These are phyloP conservation scores for Furnarius figulus DNA, from an alignment of 2,113 vertebrate species.

Conservation along the genomic window DNA sequence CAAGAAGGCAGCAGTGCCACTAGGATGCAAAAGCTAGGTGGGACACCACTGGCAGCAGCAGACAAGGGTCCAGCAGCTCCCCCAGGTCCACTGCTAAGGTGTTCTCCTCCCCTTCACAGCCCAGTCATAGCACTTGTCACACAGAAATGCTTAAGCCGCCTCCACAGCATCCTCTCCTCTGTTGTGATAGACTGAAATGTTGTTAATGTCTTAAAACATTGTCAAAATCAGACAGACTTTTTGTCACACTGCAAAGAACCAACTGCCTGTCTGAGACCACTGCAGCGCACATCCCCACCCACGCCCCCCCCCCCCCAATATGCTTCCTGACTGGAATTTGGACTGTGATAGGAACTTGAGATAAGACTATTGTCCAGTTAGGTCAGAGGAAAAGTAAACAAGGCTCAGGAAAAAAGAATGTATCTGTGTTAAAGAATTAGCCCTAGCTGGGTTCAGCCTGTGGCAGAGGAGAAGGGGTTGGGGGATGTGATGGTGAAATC, in stretches of 20 bases:
- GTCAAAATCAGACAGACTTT: background rate
- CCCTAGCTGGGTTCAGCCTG: background rate
- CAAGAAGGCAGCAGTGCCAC: background rate
- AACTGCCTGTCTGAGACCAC: background rate
- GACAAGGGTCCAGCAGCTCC: background rate
- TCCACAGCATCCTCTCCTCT: background rate
- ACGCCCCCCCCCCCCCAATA: background rate
- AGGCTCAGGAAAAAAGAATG: background rate
- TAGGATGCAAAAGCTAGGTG: background rate
- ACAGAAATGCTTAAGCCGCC: background rate
- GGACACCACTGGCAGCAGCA: background rate
- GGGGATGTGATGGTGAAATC: background rate
- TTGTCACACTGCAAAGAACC: background rate
- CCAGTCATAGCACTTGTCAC: background rate
- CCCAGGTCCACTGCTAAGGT: background rate
- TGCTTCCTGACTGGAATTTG: background rate
- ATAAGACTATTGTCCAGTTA: background rate
- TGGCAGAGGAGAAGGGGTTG: background rate
- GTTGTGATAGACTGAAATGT: background rate
- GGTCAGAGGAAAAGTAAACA: background rate
- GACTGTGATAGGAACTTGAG: background rate
- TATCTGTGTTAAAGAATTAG: background rate
- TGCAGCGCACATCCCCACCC: background rate
- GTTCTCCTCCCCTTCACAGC: background rate
- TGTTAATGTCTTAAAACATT: background rate